Base-by-base conservation (phyloP, 2,797 vertebrate species). In the Smutsia temminckii region DNA sequence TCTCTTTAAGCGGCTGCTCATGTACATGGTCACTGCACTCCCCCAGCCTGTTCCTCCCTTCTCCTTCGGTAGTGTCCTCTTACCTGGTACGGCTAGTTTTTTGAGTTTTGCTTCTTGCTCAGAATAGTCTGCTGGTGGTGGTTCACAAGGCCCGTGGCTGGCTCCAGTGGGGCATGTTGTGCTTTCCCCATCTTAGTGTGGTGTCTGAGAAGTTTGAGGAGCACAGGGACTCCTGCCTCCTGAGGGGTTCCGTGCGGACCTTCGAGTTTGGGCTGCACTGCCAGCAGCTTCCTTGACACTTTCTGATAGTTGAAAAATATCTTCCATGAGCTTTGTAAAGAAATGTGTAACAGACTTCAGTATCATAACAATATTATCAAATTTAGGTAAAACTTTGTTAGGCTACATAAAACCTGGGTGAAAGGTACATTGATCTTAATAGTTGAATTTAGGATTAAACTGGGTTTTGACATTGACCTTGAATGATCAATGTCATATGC, bases 71-170 rank as follows among this genome's bases (percentile, higher is more conserved):
- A 21, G 20, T 1, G 16, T 29, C 21, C 40, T n/a, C 10, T 27
- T 14, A 10, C 1, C 8, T 10, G 2, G 11, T 1, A 0, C 1
- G 51, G 57, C 34, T 55, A 20, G 53, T 20, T 57, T 49, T 74
- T 40, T 51, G 64, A 49, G 23, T 34, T 64, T 69, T 8, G 68
- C 46, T 18, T 80, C 42, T 91, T 29, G 27, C 61, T 72, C 7
- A 71, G 66, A 81, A 34, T 27, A 10, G 69, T 18, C 21, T 63
- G 14, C 10, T 57, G 14, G 11, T 10, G 66, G 37, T 27, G 27
- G 27, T 16, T 88, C 42, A 10, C 46, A n/a, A 4, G 4, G 7
- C 51, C 9, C 10, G 42, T 9, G 16, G 85, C n/a, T 37, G 23
- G 27, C 83, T 59, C 51, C 0, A 1, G 7, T 29, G n/a, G 12